These are phyloP conservation scores for Pachyrhynchus sulphureomaculatus DNA, from an alignment of 1,140 invertebrate species.

Conservation along the genomic window DNA sequence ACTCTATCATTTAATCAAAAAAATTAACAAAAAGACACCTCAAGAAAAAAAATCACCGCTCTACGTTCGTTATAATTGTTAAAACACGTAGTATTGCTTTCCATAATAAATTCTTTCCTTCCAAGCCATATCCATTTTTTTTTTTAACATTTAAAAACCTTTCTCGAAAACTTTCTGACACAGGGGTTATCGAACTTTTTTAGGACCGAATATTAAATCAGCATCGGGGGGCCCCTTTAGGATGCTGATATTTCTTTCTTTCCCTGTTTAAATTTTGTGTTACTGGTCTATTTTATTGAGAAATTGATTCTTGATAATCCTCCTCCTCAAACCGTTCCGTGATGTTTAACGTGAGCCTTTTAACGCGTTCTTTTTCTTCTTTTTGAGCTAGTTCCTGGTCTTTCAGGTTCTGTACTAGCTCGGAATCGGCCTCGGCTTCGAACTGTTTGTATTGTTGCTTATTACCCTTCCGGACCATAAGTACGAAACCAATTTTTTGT, in stretches of 20 bases:
- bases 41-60: too few relatives aligned
- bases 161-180: neutral
- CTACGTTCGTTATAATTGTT: too few relatives aligned
- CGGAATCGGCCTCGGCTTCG: conserved; percentile 82
- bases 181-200: conserved; percentile 56
- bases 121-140: too few relatives aligned
- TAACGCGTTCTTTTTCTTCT: conserved; percentile 89
- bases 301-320: conserved; percentile 78
- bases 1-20: too few relatives aligned
- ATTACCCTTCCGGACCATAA: conserved; percentile 90
- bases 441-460: conserved; percentile 92
- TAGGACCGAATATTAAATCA: conserved; percentile 83
- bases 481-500: conserved; percentile 79
- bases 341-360: conserved; percentile 88
- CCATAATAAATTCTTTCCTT: too few relatives aligned
- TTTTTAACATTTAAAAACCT: too few relatives aligned
- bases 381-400: conserved; percentile 84
- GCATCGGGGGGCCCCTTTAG: conserved; percentile 93
- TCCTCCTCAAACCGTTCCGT: conserved; percentile 95
- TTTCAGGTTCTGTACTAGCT: conserved; percentile 85
- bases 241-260: conserved; percentile 88
- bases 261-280: conserved; percentile 80
- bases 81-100: too few relatives aligned
- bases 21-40: too few relatives aligned
- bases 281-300: conserved; percentile 64